Conservation (phyloP, 2,113 vertebrate species). For the Xerus inauris region DNA sequence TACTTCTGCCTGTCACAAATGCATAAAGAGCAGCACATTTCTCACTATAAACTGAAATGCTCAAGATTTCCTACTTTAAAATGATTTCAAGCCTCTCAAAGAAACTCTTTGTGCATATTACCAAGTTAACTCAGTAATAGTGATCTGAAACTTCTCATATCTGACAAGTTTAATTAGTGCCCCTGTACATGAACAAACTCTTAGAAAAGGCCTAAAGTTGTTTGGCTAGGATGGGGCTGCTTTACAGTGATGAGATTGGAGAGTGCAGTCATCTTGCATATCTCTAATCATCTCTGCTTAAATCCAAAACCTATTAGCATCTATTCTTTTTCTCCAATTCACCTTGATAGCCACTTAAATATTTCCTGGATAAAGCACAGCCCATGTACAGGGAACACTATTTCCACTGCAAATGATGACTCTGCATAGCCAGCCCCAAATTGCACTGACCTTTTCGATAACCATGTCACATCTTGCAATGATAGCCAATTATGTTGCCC, state of each 20-base stretch:
- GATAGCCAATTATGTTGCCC: conserved; percentile 54
- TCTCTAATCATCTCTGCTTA: conserved; percentile 31
- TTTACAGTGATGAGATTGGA: not conserved
- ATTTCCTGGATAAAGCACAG: conserved; percentile 44
- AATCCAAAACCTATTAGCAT: conserved; percentile 6
- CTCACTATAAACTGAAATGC: conserved; percentile 19
- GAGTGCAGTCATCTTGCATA: not conserved
- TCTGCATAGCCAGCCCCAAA: conserved; percentile 47
- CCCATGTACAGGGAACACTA: not conserved
- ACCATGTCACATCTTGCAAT: not conserved
- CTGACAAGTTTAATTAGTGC: not conserved
- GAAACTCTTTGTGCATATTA: not conserved
- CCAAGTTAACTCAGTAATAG: not conserved
- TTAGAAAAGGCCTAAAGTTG: not conserved
- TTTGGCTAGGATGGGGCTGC: not conserved
- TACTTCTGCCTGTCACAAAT: not conserved
- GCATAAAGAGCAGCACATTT: not conserved
- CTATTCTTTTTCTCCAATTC: conserved; percentile 54
- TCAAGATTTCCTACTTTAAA: conserved; percentile 45
- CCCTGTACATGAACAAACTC: not conserved
- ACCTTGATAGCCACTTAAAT: conserved; percentile 44
- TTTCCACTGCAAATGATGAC: conserved; percentile 62
- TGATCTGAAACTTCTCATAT: not conserved
- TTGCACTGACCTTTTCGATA: conserved; percentile 71
- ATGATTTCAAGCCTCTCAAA: conserved; percentile 35